Evolutionary conservation across 2,888 invertebrate genomes (phyloP).

Genomic region (Drosophila nigricruria): DNA sequence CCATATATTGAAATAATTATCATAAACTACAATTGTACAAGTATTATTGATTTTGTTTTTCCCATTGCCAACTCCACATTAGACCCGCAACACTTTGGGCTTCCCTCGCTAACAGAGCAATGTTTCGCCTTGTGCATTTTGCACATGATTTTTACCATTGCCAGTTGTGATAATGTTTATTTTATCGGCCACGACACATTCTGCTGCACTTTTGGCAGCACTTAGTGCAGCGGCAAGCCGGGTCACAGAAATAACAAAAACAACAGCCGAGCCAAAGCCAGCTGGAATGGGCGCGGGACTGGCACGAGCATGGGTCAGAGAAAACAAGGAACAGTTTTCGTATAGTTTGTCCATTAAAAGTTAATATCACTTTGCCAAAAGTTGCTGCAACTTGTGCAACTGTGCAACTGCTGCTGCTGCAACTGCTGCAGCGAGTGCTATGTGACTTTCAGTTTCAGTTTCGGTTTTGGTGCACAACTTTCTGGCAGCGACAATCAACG

Average conservation of each 20-base stretch:
- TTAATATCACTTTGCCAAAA: constrained; percentile 81
- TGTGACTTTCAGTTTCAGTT: constrained; percentile 53
- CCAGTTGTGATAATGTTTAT: constrained; percentile 81
- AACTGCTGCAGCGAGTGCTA: constrained; percentile 23
- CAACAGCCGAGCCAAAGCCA: constrained; percentile 21
- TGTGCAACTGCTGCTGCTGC: constrained; percentile 28
- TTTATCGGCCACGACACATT: constrained; percentile 81
- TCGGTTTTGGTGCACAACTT: constrained; percentile 57
- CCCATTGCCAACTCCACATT: too few species aligned
- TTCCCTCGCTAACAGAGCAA: constrained; percentile 38
- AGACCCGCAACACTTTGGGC: neutral
- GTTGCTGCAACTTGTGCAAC: constrained; percentile 49
- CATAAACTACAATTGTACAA: neutral
- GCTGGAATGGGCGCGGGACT: neutral
- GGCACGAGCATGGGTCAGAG: constrained; percentile 8
- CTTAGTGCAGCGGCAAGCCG: constrained; percentile 68
- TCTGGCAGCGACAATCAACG: constrained; percentile 78
- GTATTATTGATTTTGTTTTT: neutral
- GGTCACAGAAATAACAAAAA: constrained; percentile 63
- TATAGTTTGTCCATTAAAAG: constrained; percentile 81
- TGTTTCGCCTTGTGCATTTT: constrained; percentile 68
- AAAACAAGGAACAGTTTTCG: constrained; percentile 70
- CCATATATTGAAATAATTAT: too few species aligned
- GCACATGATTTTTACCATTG: constrained; percentile 79
- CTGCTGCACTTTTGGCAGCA: constrained; percentile 82